Evolutionary conservation across 2,113 vertebrate genomes (phyloP).

Genomic region (Peromyscus leucopus): DNA sequence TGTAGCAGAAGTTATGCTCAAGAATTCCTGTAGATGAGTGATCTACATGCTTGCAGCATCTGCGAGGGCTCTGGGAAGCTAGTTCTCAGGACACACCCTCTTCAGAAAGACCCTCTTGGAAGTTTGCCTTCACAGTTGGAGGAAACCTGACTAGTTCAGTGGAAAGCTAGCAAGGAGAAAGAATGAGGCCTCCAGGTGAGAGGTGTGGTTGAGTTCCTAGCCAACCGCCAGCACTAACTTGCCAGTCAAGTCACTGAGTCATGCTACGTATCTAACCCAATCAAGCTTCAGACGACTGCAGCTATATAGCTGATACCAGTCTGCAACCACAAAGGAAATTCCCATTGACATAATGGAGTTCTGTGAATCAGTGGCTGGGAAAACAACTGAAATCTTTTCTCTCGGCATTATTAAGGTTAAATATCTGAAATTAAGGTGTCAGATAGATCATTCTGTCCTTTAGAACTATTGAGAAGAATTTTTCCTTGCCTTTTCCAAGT

Average conservation of each 20-base stretch:
- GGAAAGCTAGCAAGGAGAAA: neutral
- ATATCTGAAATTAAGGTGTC: neutral
- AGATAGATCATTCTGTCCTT: neutral
- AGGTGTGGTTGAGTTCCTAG: neutral
- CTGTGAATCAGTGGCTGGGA: neutral
- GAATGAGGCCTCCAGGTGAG: neutral
- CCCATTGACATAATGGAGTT: neutral
- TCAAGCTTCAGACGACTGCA: neutral
- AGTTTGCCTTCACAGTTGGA: neutral
- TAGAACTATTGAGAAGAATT: neutral
- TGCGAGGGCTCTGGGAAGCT: neutral
- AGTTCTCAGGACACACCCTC: neutral
- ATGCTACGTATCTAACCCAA: neutral
- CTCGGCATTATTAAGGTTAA: neutral
- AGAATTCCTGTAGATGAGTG: neutral
- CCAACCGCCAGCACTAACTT: neutral
- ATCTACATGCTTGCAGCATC: neutral
- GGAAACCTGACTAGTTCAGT: neutral
- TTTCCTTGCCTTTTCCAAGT: neutral
- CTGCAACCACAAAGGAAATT: neutral
- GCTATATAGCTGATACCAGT: neutral
- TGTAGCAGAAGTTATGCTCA: neutral
- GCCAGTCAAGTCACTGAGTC: neutral
- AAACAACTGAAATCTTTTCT: neutral
- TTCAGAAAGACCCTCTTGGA: neutral